Percentiles rank a stretch among this genome's conserved stretches.
Evolutionary conservation across 2,888 invertebrate genomes (phyloP).

Genomic region (Ennomos quercinarius): DNA sequence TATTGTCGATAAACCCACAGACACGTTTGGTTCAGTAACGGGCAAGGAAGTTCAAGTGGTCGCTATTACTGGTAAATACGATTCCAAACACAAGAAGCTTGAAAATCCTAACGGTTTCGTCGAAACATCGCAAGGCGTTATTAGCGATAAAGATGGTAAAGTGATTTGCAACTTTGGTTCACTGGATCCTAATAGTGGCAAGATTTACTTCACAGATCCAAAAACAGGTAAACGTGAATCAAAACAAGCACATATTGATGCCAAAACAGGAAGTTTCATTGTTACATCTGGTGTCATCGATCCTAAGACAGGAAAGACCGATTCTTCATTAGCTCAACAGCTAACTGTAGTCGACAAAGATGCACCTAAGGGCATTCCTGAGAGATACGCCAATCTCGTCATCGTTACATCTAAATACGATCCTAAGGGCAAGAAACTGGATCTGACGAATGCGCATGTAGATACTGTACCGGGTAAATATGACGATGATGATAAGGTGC

Average conservation of each 20-base stretch:
- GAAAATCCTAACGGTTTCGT: slow-evolving; percentile 85
- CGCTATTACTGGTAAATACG: slow-evolving; percentile 86
- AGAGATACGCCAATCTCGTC: slow-evolving; percentile 81
- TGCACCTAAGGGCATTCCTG: slow-evolving; percentile 73
- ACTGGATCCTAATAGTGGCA: slow-evolving; percentile 86
- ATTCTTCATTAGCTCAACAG: slow-evolving; percentile 87
- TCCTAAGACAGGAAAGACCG: slow-evolving; percentile 87
- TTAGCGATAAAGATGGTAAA: slow-evolving; percentile 89
- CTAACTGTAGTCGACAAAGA: slow-evolving; percentile 78
- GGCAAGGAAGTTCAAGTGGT: slow-evolving; percentile 84
- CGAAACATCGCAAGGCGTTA: slow-evolving; percentile 81
- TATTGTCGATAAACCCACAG: slow-evolving; percentile 85
- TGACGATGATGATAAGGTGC: slow-evolving; percentile 81
- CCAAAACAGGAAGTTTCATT: slow-evolving; percentile 84
- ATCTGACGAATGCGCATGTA: slow-evolving; percentile 80
- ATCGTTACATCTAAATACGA: slow-evolving; percentile 86
- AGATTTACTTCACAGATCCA: slow-evolving; percentile 84
- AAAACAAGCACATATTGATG: slow-evolving; percentile 85
- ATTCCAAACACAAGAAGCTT: slow-evolving; percentile 85
- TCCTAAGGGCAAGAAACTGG: slow-evolving; percentile 80
- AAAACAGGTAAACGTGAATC: slow-evolving; percentile 87
- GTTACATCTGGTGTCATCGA: slow-evolving; percentile 86
- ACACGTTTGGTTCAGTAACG: slow-evolving; percentile 67
- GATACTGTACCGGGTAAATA: slow-evolving; percentile 71
- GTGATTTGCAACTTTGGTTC: slow-evolving; percentile 88